Base-by-base conservation (phyloP, 2,797 vertebrate genomes). In the Erpetoichthys calabaricus region DNA sequence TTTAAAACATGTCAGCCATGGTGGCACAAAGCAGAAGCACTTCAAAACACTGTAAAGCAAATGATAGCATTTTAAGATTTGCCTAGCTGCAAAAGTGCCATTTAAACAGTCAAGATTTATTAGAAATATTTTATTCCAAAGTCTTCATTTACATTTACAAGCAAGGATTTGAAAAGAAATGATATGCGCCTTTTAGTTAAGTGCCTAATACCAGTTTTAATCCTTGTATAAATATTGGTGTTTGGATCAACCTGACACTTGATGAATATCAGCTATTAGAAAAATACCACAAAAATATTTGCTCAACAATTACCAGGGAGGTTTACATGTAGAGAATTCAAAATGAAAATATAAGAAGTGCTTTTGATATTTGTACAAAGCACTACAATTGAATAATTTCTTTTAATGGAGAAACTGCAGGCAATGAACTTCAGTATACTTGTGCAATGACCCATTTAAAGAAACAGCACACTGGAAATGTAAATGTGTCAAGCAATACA, bases 221-320 rank as follows among this genome's bases (percentile, higher is more conserved):
- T 56, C 53, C 60, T 45, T 56, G 55, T 56, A 58, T n/a, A 57
- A 65, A 68, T 60, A 65, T 64, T 60, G 64, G 60, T 66, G 60
- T 65, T 71, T 61, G 56, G 60, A 45, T 25, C 57, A 68, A 59
- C 42, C 51, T 67, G 62, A 76, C 71, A 74, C 68, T 68, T 74
- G 69, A 77, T 65, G 73, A 72, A 80, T 76, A 69, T 53, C 53
- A 59, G 60, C 70, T 67, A 76, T 82, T 78, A 76, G 64, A 62
- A 65, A 70, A 62, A 66, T 67, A 74, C 67, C 66, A 45, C 63
- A 60, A 64, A 73, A 70, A 76, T 75, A 78, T 78, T 77, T 74
- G 63, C 56, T 62, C 53, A 69, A 62, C 73, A 77, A 73, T 80
- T 73, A 80, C 68, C 66, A 44, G 59, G 62, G 69, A 71, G 65